These are phyloP conservation scores for Parthenolecanium corni DNA, from an alignment of 2,888 invertebrate genomes.

Conservation along the genomic window DNA sequence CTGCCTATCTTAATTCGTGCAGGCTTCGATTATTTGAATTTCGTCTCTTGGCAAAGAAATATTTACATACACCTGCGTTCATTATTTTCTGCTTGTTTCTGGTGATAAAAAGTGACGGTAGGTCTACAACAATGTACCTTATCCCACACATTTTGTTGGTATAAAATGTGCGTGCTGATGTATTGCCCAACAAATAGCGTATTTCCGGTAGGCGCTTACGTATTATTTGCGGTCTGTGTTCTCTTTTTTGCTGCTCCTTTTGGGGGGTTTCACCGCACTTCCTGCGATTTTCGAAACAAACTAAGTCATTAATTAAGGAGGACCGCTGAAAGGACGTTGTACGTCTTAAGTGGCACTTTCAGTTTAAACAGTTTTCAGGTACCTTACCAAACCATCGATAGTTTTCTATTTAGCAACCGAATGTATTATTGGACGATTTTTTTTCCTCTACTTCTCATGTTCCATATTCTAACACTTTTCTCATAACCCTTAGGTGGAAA, in stretches of 20 bases:
- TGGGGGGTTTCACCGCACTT: conserved; percentile 20
- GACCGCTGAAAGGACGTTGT: conserved; percentile 25
- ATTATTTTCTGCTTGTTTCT: too few relatives aligned
- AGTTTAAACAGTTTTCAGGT: conserved; percentile 7
- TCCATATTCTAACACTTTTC: neutral
- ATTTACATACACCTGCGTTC: too few relatives aligned
- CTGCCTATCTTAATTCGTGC: too few relatives aligned
- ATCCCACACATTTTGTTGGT: neutral
- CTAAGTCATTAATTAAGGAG: conserved; percentile 28
- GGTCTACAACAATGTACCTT: neutral
- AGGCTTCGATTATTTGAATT: too few relatives aligned
- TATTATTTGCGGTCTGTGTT: conserved; percentile 21
- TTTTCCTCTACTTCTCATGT: neutral
- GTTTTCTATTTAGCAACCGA: too few relatives aligned
- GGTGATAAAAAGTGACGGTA: too few relatives aligned
- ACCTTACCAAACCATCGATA: conserved; percentile 7
- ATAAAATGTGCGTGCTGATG: conserved; percentile 22
- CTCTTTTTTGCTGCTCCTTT: too few relatives aligned
- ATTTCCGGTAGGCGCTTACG: conserved; percentile 28
- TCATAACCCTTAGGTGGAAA: neutral
- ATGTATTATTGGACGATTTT: neutral
- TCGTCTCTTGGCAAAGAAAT: too few relatives aligned
- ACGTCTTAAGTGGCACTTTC: conserved; percentile 19
- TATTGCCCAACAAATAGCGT: conserved; percentile 26
- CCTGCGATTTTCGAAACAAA: conserved; percentile 26